phyloP scores from a whole-genome alignment of 2,113 vertebrate species.

The Aegithalos caudatus region DNA sequence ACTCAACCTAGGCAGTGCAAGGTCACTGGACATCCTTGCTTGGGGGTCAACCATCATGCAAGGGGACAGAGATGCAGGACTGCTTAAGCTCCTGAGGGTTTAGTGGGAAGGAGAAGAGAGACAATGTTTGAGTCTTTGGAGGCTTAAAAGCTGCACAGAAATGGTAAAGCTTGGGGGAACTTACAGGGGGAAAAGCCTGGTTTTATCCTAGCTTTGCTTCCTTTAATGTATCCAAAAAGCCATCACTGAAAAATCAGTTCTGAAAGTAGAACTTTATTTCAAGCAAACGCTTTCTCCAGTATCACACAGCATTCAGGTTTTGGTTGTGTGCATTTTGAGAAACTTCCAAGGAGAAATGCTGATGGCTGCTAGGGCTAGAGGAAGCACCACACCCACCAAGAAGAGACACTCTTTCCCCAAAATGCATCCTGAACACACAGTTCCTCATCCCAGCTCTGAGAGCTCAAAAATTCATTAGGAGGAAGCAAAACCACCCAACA shows the following conservation, averaged over 20 bases:
- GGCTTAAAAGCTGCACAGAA: neutral
- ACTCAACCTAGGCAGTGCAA: rapidly evolving
- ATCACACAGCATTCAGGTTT: neutral
- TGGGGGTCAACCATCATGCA: neutral
- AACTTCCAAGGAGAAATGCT: neutral
- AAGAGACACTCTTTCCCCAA: neutral
- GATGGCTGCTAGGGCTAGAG: neutral
- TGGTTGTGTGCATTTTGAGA: neutral
- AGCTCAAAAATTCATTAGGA: neutral
- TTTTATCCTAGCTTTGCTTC: neutral
- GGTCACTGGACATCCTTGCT: neutral
- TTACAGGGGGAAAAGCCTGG: neutral
- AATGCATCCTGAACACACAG: neutral
- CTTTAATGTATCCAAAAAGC: neutral
- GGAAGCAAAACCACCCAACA: neutral
- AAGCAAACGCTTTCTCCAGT: neutral
- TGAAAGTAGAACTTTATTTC: neutral
- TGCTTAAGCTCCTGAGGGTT: neutral
- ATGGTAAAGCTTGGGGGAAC: neutral
- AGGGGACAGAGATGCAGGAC: neutral
- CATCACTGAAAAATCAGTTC: neutral
- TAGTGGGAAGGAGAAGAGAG: neutral
- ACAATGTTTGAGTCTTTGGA: neutral
- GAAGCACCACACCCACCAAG: neutral
- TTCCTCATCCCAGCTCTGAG: neutral